Percentiles rank a stretch among this genome's conserved stretches.
Conservation (phyloP, 2,888 invertebrate species). For the Cantharis rustica region DNA sequence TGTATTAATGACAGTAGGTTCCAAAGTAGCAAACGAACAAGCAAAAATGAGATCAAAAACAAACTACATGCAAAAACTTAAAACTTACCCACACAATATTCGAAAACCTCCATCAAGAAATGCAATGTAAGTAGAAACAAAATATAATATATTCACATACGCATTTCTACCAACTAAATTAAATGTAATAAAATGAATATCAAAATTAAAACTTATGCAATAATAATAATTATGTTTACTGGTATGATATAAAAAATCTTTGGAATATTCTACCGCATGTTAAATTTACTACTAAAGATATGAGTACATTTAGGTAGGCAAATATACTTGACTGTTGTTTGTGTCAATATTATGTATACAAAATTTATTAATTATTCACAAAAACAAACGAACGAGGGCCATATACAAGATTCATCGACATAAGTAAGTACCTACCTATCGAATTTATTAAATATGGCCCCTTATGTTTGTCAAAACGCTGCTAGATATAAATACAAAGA, state of each 20-base stretch:
- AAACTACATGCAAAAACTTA: constrained; percentile 47
- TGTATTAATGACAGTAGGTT: neutral
- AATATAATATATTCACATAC: constrained; percentile 39
- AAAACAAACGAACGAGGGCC: neutral
- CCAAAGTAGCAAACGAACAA: neutral
- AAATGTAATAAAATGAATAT: constrained; percentile 18
- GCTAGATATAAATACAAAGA: neutral
- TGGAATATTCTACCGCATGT: neutral
- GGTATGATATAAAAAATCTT: neutral
- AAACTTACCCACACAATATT: constrained; percentile 48
- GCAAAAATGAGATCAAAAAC: neutral
- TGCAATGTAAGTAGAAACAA: constrained; percentile 47
- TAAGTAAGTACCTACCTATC: neutral
- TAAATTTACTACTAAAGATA: neutral
- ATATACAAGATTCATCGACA: neutral
- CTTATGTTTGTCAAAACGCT: neutral
- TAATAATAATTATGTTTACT: neutral
- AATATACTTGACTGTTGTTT: neutral
- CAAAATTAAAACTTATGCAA: constrained; percentile 14
- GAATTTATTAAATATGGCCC: neutral
- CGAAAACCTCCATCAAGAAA: constrained; percentile 50
- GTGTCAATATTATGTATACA: neutral
- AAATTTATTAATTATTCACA: neutral
- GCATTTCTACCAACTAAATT: constrained; percentile 24
- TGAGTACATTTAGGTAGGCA: neutral